A percentile compares a stretch with the other conserved stretches of the same genome.
phyloP scores from a whole-genome alignment of 2,113 vertebrate genomes.

The Bos taurus region DNA sequence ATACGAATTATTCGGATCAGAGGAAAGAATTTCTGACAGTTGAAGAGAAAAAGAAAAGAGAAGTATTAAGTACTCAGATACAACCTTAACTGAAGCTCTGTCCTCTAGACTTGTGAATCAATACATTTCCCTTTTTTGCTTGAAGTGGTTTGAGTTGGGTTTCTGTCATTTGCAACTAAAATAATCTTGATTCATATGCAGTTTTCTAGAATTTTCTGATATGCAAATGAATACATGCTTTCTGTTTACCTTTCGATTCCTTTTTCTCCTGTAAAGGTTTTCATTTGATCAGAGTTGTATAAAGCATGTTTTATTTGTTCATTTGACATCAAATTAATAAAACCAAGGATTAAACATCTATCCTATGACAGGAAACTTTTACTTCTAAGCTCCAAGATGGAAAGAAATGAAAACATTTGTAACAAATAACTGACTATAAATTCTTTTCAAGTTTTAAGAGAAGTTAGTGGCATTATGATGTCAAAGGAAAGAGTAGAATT shows the following conservation, averaged over 20 bases:
- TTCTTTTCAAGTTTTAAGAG: not conserved
- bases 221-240: not conserved
- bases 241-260: not conserved
- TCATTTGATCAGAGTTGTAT: not conserved
- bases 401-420: not conserved
- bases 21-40: not conserved
- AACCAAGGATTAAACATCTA: not conserved
- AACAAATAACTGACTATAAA: not conserved
- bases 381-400: not conserved
- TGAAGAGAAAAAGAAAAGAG: not conserved
- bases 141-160: not conserved
- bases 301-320: not conserved
- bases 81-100: not conserved
- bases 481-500: not conserved
- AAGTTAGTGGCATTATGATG: not conserved
- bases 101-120: not conserved
- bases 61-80: not conserved
- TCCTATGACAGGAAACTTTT: not conserved
- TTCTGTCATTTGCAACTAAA: not conserved
- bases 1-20: not conserved
- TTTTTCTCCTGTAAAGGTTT: not conserved
- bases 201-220: not conserved
- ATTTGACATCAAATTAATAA: not conserved
- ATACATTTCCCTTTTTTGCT: not conserved
- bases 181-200: not conserved